Evolutionary conservation across 92 coral and sea anemone genomes (phyloP), one percentile per base, ranked within the genome.

Genomic region (Bergia puertoricense): DNA sequence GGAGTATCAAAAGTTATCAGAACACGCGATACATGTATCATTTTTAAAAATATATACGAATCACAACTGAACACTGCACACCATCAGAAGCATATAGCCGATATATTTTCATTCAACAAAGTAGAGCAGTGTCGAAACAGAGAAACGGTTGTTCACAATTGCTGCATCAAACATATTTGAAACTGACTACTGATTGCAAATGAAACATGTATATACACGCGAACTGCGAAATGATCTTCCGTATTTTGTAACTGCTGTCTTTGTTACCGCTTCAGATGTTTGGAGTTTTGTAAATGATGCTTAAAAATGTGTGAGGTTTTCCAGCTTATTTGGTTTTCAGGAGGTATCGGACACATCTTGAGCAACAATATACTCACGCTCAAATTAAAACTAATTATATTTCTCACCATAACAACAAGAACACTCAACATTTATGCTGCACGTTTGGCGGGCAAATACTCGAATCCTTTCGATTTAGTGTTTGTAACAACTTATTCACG

Each of bases 341-440:
- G 7, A 36, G 40, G 11, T 46, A 30, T 69, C 66, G 23, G 6
- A 51, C n/a, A 30, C 30, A 84, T 46, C 42, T 36, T 71, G 46
- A 59, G 59, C 62, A 48, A 23, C 22, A 40, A 38, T 39, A 57
- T 22, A 30, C n/a, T 48, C 8, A 48, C 38, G 18, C 18, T 84
- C 79, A 71, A 84, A 84, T 84, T 84, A 84, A 30, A 36, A 69
- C 79, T 69, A 69, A 84, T 45, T 71, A 69, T 68, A 83, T 8
- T 83, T 69, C 66, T 83, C 87, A 84, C 87, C 87, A 46, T 83
- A 68, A 83, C 86, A 68, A 83, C 86, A 43, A 30, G 57, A 56
- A 56, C 77, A 78, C 56, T 46, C 14, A 1, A 54, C 59, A 20
- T 7, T 79, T 13, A 79, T 4, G 77, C 43, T 79, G 69, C 85